Base-by-base conservation (phyloP, 2,888 invertebrate genomes). In the Ypsolopha scabrella region DNA sequence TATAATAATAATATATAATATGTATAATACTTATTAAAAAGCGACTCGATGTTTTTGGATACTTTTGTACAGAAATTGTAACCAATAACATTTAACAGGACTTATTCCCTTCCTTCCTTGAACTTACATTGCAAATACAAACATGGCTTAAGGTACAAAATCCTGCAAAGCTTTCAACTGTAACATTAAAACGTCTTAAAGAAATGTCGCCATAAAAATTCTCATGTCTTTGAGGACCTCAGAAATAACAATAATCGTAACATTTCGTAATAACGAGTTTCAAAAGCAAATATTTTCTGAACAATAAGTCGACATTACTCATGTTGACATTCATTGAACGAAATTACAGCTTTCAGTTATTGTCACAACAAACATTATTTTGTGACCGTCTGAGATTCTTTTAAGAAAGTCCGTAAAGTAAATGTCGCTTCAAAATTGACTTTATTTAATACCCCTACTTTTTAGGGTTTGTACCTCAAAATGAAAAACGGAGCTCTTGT, bases 281-380 rank as follows among this genome's bases (percentile, higher is more conserved):
- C 34, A 46, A 46, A 46, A 13, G 37, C 37, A 48, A 48, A 36
- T 37, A 37, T 35, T 48, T 38, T 36, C 48, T 37, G 37, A 14
- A 48, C 38, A 48, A 38, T 48, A 51, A 37, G 51, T 41, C 51
- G 45, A 47, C 60, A 58, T 59, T 52, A 57, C 53, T 61, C 62
- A 58, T 54, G 52, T 57, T 57, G 59, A 60, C 61, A 58, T 63
- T 60, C 57, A 63, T 60, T 54, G 55, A 52, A 54, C 58, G 57
- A 62, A 60, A 63, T 63, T 64, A 62, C 55, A 56, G 53, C 54
- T 57, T 58, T 50, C 53, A 36, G 56, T 51, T 53, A 24, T 24
- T 24, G 24, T 3, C 24, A 24, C 24, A 24, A 24, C 2, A 24
- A 24, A 24, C 24, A 24, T 24, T 24, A 24, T 24, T 24, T 24